These are phyloP conservation scores for Pandion haliaetus DNA, from an alignment of 2,113 vertebrate genomes.

Conservation along the genomic window DNA sequence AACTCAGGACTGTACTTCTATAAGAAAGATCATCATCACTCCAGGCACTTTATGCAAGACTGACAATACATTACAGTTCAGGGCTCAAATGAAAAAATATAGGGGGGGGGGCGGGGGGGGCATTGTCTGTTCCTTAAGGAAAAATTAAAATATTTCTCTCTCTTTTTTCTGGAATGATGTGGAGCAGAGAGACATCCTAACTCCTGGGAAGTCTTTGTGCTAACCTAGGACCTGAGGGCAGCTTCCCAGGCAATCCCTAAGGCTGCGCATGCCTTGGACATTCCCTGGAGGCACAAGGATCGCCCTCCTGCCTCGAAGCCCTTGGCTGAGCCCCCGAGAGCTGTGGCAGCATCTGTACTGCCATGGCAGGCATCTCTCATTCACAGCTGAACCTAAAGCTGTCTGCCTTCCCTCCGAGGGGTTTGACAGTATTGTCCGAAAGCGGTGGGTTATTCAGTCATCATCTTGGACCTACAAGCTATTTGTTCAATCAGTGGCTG, in stretches of 20 bases:
- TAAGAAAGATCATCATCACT: background rate
- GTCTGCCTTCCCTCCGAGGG: background rate
- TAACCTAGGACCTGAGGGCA: background rate
- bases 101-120: accelerated
- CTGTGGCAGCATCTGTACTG: background rate
- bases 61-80: background rate
- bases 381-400: background rate
- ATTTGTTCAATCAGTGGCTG: background rate
- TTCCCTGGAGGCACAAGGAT: background rate
- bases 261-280: background rate
- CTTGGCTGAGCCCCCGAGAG: background rate
- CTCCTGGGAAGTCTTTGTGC: background rate
- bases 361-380: background rate
- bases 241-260: background rate
- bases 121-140: background rate
- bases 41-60: background rate
- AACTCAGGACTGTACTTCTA: background rate
- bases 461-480: background rate
- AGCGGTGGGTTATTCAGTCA: background rate
- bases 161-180: background rate
- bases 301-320: accelerated
- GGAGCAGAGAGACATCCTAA: background rate
- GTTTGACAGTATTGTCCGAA: background rate
- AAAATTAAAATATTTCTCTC: background rate
- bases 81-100: background rate